These are phyloP conservation scores for Rhombomys opimus DNA, from an alignment of 2,113 vertebrate genomes.

Conservation along the genomic window DNA sequence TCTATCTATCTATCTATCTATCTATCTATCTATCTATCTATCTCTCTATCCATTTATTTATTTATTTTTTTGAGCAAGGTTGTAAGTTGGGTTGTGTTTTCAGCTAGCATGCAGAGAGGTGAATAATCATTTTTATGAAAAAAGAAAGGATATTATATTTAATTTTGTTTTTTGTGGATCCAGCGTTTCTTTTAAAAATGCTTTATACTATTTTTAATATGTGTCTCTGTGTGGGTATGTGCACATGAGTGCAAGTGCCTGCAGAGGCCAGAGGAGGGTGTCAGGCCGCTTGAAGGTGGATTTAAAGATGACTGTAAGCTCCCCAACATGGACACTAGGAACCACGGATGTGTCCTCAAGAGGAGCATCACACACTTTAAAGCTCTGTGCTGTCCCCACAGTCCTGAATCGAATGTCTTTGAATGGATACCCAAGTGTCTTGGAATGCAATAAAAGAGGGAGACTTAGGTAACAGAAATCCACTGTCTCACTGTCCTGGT, in stretches of 20 bases:
- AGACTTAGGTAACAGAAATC: background rate
- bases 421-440: background rate
- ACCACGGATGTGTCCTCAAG: too few species aligned
- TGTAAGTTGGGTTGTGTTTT: background rate
- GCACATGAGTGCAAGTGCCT: background rate
- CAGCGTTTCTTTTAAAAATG: background rate
- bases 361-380: background rate
- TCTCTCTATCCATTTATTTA: too few species aligned
- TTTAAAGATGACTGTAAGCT: background rate
- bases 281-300: background rate
- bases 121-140: too few species aligned
- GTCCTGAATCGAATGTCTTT: background rate
- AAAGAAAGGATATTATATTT: background rate
- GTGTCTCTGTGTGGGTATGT: too few species aligned
- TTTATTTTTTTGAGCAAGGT: background rate
- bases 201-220: background rate
- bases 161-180: background rate
- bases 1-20: background rate
- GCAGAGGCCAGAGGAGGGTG: background rate
- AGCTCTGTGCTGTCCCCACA: background rate
- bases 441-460: background rate
- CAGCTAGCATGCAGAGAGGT: background rate
- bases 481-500: background rate
- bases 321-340: background rate
- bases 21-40: too few species aligned